Percentiles rank a stretch among this genome's conserved stretches.
These are phyloP conservation scores for Fistularia commersonii DNA, from an alignment of 2,797 vertebrate species.

Conservation along the genomic window DNA sequence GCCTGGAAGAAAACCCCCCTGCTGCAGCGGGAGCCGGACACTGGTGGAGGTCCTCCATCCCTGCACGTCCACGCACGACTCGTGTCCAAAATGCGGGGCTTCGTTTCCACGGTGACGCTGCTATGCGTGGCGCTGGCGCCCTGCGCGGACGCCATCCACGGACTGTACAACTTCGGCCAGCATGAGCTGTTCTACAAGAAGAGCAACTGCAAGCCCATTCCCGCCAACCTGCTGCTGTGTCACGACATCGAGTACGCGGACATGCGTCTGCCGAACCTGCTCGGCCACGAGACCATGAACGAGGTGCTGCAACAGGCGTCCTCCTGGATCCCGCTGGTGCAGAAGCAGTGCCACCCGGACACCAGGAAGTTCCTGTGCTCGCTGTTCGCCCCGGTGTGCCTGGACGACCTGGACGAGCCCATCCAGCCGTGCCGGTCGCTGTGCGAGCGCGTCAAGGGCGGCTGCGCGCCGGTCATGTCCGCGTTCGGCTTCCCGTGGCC, in stretches of 20 bases:
- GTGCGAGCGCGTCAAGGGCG: slow-evolving; percentile 87
- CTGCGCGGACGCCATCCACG: slow-evolving; percentile 77
- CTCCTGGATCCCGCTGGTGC: slow-evolving; percentile 95
- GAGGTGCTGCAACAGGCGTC: slow-evolving; percentile 95
- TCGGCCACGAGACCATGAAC: slow-evolving; percentile 94
- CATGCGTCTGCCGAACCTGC: slow-evolving; percentile 96
- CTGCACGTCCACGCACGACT: neutral
- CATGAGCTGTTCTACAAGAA: slow-evolving; percentile 87
- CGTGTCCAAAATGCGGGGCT: slow-evolving; percentile 42
- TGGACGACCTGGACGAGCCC: slow-evolving; percentile 92
- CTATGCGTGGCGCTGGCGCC: slow-evolving; percentile 60
- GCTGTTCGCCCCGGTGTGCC: slow-evolving; percentile 93
- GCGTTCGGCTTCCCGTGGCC: slow-evolving; percentile 98
- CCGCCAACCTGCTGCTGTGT: slow-evolving; percentile 86
- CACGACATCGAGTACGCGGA: slow-evolving; percentile 92
- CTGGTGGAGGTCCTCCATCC: slow-evolving; percentile 36
- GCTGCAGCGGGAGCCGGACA: slow-evolving; percentile 38
- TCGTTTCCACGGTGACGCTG: slow-evolving; percentile 66
- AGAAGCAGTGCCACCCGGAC: slow-evolving; percentile 94
- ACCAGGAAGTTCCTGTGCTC: slow-evolving; percentile 97
- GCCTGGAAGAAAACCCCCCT: slow-evolving; percentile 59
- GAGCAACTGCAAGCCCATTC: slow-evolving; percentile 92
- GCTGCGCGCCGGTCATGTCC: slow-evolving; percentile 95
- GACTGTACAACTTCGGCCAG: slow-evolving; percentile 87
- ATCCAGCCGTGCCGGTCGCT: slow-evolving; percentile 94